Conservation (phyloP, 64 coral and sea anemone genomes). For the Stichodactyla helianthus region DNA sequence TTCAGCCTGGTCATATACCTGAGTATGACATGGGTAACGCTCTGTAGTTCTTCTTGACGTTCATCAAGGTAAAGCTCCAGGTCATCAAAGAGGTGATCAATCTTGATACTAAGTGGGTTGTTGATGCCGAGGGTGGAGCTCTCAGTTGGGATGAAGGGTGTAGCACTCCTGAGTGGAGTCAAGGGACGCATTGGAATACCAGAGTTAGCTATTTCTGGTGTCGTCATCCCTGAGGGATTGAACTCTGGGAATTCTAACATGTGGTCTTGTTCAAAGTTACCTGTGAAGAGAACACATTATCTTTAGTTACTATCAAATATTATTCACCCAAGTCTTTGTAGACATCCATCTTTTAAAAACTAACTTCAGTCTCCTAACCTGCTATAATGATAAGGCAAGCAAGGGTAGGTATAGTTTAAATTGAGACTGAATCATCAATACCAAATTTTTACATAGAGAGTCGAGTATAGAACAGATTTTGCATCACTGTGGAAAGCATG, state of each 20-base stretch:
- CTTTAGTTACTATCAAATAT: not conserved
- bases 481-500: too few relatives aligned
- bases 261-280: constrained; percentile 94
- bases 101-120: constrained; percentile 71
- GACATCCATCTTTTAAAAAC: too few relatives aligned
- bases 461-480: too few relatives aligned
- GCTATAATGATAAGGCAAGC: too few relatives aligned
- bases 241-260: constrained; percentile 96
- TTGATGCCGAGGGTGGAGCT: constrained; percentile 21
- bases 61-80: constrained; percentile 63
- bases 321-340: too few relatives aligned
- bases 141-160: constrained; percentile 57
- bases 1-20: constrained; percentile 83
- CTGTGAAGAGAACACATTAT: constrained; percentile 37
- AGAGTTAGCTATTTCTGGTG: constrained; percentile 65
- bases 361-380: too few relatives aligned
- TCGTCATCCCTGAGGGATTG: constrained; percentile 88
- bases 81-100: constrained; percentile 72
- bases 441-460: too few relatives aligned
- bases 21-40: constrained; percentile 71
- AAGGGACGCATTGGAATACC: constrained; percentile 72
- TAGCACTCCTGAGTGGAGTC: constrained; percentile 52
- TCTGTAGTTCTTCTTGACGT: constrained; percentile 57
- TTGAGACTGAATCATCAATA: too few relatives aligned
- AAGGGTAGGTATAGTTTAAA: too few relatives aligned